phyloP scores from a whole-genome alignment of 2,888 invertebrate genomes.

The Sepioteuthis lessoniana region DNA sequence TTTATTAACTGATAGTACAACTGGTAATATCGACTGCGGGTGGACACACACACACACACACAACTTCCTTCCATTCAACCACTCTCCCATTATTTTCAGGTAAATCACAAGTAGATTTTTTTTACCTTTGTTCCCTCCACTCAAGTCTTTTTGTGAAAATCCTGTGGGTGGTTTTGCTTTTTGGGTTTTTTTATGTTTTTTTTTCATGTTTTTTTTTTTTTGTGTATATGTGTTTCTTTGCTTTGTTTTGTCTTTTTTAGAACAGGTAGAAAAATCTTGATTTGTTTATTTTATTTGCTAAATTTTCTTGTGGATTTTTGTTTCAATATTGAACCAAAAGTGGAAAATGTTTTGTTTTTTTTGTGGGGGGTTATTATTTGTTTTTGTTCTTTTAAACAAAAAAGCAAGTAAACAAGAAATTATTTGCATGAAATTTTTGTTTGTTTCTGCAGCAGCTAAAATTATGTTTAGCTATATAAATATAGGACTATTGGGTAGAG shows the following conservation, averaged over 20 bases:
- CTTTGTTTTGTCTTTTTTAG: background rate
- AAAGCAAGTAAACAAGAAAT: too few relatives aligned
- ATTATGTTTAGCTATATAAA: too few relatives aligned
- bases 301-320: background rate
- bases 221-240: too few relatives aligned
- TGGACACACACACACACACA: background rate
- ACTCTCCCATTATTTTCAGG: background rate
- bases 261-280: background rate
- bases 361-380: too few relatives aligned
- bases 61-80: background rate
- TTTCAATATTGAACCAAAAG: too few relatives aligned
- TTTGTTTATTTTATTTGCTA: background rate
- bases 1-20: background rate
- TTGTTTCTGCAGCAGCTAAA: too few relatives aligned
- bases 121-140: background rate
- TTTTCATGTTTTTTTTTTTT: too few relatives aligned
- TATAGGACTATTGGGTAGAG: too few relatives aligned
- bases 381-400: too few relatives aligned
- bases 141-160: background rate
- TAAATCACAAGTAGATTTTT: background rate
- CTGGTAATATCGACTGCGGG: background rate
- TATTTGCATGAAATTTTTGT: too few relatives aligned
- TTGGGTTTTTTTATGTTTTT: too few relatives aligned
- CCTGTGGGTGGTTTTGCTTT: too few relatives aligned
- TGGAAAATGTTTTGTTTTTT: background rate